A percentile compares a stretch with the other conserved stretches of the same genome.
phyloP scores from a whole-genome alignment of 2,113 vertebrate genomes.

The Zapornia atra region DNA sequence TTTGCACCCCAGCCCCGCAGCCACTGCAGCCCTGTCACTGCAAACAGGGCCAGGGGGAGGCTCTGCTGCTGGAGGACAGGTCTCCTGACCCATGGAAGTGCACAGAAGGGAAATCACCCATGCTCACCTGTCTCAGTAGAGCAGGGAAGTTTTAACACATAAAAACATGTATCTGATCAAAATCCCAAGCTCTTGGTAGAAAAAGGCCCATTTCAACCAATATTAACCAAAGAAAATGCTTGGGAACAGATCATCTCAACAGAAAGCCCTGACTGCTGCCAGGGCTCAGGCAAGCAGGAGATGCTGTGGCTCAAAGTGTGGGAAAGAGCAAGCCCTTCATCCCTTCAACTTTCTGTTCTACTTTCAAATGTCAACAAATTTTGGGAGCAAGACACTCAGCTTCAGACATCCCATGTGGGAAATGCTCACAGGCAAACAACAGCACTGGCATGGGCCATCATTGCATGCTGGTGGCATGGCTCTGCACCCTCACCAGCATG shows the following conservation, averaged over 20 bases:
- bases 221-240: not conserved
- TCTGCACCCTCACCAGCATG: not conserved
- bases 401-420: not conserved
- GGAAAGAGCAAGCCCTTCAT: not conserved
- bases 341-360: not conserved
- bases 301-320: rapidly evolving
- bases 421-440: not conserved
- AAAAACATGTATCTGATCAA: not conserved
- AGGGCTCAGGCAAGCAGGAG: not conserved
- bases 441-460: rapidly evolving
- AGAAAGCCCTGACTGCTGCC: not conserved
- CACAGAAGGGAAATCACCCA: not conserved
- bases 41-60: not conserved
- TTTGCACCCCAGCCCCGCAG: rapidly evolving
- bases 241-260: not conserved
- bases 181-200: not conserved
- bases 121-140: rapidly evolving
- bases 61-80: not conserved
- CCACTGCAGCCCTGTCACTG: rapidly evolving
- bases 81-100: rapidly evolving
- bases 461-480: rapidly evolving
- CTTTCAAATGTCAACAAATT: not conserved
- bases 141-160: not conserved
- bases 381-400: not conserved
- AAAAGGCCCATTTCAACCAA: not conserved